These are phyloP conservation scores for Rhagium mordax DNA, from an alignment of 2,888 invertebrate species.

Conservation along the genomic window DNA sequence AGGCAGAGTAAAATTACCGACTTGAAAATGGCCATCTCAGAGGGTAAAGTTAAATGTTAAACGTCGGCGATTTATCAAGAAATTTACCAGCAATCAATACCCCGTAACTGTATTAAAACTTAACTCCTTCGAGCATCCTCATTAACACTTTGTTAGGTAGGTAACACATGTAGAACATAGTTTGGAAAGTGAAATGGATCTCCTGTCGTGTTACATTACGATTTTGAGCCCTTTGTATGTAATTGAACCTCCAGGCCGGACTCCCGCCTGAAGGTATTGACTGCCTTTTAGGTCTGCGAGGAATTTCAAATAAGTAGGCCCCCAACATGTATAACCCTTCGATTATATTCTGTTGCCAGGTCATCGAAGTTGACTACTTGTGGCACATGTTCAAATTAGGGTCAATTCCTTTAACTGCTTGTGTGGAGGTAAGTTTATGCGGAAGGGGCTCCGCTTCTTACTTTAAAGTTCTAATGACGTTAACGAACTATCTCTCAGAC, in stretches of 20 bases:
- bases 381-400: slow-evolving; percentile 26
- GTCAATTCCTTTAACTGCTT: slow-evolving; percentile 11
- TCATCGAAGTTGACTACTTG: slow-evolving; percentile 17
- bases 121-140: slow-evolving; percentile 33
- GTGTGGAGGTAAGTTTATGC: not conserved
- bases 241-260: slow-evolving; percentile 38
- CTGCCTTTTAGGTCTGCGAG: slow-evolving; percentile 19
- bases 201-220: slow-evolving; percentile 45
- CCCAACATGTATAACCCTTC: slow-evolving; percentile 26
- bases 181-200: slow-evolving; percentile 41
- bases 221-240: slow-evolving; percentile 45
- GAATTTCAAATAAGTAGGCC: slow-evolving; percentile 26
- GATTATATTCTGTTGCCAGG: slow-evolving; percentile 18
- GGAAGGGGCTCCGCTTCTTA: slow-evolving; percentile 1
- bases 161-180: slow-evolving; percentile 45
- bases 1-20: too few relatives aligned
- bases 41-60: too few relatives aligned
- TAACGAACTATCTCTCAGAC: not conserved
- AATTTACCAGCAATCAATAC: slow-evolving; percentile 7
- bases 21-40: too few relatives aligned
- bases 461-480: not conserved
- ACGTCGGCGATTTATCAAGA: not conserved
- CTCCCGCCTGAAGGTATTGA: not conserved
- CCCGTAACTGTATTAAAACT: slow-evolving; percentile 24
- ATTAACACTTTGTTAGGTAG: slow-evolving; percentile 44